Conservation (phyloP, 2,888 invertebrate species). For the Strigamia maritima region DNA sequence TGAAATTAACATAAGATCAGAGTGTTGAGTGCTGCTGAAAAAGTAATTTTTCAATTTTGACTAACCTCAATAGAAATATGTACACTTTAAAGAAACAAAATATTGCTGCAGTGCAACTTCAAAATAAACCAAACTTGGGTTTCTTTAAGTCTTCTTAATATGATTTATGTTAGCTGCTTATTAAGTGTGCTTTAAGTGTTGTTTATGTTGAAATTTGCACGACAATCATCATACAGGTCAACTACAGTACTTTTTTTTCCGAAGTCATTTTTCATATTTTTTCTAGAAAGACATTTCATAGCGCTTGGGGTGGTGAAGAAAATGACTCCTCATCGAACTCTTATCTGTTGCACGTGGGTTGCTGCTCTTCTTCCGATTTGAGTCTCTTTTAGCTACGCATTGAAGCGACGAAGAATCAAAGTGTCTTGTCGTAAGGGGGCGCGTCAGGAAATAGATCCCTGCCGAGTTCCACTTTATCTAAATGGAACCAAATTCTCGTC, state of each 20-base stretch:
- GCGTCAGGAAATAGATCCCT: slow-evolving; percentile 38
- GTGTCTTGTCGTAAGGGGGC: slow-evolving; percentile 18
- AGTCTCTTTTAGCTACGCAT: slow-evolving; percentile 3
- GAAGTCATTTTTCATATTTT: not conserved
- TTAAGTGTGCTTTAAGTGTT: not conserved
- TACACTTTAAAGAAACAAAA: not conserved
- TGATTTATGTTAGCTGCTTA: not conserved
- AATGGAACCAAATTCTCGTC: slow-evolving; percentile 40
- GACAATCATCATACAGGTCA: not conserved
- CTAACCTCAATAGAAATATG: not conserved
- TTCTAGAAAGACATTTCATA: not conserved
- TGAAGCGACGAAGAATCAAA: slow-evolving; percentile 31
- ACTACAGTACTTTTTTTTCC: no score
- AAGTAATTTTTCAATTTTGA: not conserved
- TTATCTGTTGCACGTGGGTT: not conserved
- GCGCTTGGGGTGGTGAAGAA: not conserved
- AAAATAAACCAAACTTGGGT: not conserved
- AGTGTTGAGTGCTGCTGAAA: not conserved
- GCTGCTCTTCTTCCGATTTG: not conserved
- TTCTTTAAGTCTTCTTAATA: not conserved
- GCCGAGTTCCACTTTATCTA: slow-evolving; percentile 40
- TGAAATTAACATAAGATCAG: not conserved
- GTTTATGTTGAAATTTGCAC: not conserved
- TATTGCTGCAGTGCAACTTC: not conserved
- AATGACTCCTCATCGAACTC: slow-evolving; percentile 15